A percentile compares a stretch with the other conserved stretches of the same genome.
Evolutionary conservation across 2,797 vertebrate genomes (phyloP).

Genomic region (Ptychobarbus kaznakovi): DNA sequence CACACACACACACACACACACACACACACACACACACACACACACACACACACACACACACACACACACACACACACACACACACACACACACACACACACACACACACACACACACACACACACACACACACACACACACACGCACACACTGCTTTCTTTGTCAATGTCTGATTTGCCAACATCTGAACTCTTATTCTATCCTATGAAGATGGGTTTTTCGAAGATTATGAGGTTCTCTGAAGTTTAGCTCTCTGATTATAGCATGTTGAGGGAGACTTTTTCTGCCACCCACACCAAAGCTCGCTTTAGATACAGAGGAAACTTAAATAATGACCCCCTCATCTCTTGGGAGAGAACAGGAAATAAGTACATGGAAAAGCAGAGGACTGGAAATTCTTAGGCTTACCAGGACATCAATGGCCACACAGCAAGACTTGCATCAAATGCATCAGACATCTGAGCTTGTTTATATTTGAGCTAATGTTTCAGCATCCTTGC

Average conservation of each 20-base stretch:
- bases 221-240: slow-evolving; percentile 67
- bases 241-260: slow-evolving; percentile 55
- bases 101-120: slow-evolving; percentile 2
- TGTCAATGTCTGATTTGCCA: neutral
- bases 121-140: neutral
- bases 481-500: neutral
- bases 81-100: neutral
- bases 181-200: slow-evolving; percentile 63
- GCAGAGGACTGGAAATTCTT: neutral
- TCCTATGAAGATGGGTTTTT: slow-evolving; percentile 66
- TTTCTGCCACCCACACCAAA: slow-evolving; percentile 42
- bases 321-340: slow-evolving; percentile 31
- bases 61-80: neutral
- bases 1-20: slow-evolving; percentile 13
- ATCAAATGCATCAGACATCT: neutral
- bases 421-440: slow-evolving; percentile 8
- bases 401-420: neutral
- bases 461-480: neutral
- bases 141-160: neutral
- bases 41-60: neutral
- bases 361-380: slow-evolving; percentile 47
- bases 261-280: slow-evolving; percentile 20
- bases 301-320: slow-evolving; percentile 43
- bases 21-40: neutral
- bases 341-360: slow-evolving; percentile 54